These are phyloP conservation scores for Caenorhabditis plicata DNA, from an alignment of 2,888 invertebrate species.

Conservation along the genomic window DNA sequence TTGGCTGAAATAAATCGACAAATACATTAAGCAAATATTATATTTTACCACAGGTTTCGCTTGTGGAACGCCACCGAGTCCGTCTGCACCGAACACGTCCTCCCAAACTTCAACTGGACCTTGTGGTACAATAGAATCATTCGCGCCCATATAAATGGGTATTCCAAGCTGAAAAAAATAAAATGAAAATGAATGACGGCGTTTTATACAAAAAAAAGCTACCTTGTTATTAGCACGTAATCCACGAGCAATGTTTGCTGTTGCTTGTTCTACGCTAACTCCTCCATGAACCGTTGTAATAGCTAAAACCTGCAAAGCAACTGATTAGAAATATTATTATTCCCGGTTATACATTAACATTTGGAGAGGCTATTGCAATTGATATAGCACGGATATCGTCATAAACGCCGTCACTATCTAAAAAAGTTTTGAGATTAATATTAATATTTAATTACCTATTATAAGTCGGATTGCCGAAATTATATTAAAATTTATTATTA, in stretches of 20 bases:
- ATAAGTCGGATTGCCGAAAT: too few species aligned
- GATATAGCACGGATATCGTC: slow-evolving; percentile 57
- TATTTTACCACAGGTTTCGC: too few species aligned
- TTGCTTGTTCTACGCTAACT: slow-evolving; percentile 52
- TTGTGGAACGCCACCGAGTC: slow-evolving; percentile 47
- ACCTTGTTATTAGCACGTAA: slow-evolving; percentile 41
- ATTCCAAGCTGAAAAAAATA: slow-evolving; percentile 29
- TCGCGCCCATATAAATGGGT: slow-evolving; percentile 61
- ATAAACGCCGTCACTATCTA: slow-evolving; percentile 58
- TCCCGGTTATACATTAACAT: too few species aligned
- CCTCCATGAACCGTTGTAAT: slow-evolving; percentile 52
- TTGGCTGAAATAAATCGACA: too few species aligned
- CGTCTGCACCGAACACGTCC: slow-evolving; percentile 52
- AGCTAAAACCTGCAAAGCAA: slow-evolving; percentile 51
- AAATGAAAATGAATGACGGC: slow-evolving; percentile 3
- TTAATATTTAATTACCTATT: too few species aligned
- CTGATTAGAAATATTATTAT: too few species aligned
- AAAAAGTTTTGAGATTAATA: too few species aligned
- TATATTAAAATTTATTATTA: too few species aligned
- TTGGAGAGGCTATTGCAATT: slow-evolving; percentile 40
- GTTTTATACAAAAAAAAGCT: neutral
- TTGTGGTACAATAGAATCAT: slow-evolving; percentile 47
- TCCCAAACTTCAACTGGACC: slow-evolving; percentile 36
- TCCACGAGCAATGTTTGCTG: slow-evolving; percentile 55
- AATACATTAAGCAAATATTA: too few species aligned